A percentile compares a stretch with the other conserved stretches of the same genome.
Evolutionary conservation across 2,888 invertebrate species (phyloP).

Genomic region (Antheraea assamensis): DNA sequence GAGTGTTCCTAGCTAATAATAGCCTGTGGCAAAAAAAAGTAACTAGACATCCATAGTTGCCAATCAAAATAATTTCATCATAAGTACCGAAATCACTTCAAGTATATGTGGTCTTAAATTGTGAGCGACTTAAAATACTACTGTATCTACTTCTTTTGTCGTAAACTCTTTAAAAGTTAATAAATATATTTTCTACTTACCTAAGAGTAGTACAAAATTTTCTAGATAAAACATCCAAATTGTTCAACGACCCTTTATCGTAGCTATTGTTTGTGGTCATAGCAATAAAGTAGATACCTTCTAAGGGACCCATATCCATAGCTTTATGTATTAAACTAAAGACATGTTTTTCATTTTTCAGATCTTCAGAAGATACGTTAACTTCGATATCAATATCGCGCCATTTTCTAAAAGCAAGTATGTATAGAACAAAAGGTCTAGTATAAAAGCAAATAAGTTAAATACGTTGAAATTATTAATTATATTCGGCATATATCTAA

Average conservation of each 20-base stretch:
- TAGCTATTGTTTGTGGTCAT: conserved; percentile 23
- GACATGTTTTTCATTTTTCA: conserved; percentile 25
- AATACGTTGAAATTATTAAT: too few species aligned
- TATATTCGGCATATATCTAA: too few species aligned
- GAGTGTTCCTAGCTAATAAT: too few species aligned
- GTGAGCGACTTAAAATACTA: background rate
- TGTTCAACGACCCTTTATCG: conserved; percentile 29
- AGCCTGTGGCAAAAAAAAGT: too few species aligned
- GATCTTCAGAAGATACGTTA: conserved; percentile 24
- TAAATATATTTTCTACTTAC: conserved; percentile 27
- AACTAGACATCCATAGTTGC: too few species aligned
- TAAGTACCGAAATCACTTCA: too few species aligned
- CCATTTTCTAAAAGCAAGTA: conserved; percentile 35
- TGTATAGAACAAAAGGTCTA: background rate
- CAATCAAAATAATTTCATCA: too few species aligned
- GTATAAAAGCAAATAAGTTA: background rate
- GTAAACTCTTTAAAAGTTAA: background rate
- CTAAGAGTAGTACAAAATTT: conserved; percentile 41
- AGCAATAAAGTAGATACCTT: conserved; percentile 40
- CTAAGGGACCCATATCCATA: conserved; percentile 34
- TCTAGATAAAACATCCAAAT: conserved; percentile 41
- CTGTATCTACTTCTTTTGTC: background rate
- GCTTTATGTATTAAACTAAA: conserved; percentile 32
- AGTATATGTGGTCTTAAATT: background rate
- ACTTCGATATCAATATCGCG: conserved; percentile 33